Percentiles rank a stretch among this genome's conserved stretches.
Conservation (phyloP, 1,140 invertebrate genomes). For the Panulirus ornatus region DNA sequence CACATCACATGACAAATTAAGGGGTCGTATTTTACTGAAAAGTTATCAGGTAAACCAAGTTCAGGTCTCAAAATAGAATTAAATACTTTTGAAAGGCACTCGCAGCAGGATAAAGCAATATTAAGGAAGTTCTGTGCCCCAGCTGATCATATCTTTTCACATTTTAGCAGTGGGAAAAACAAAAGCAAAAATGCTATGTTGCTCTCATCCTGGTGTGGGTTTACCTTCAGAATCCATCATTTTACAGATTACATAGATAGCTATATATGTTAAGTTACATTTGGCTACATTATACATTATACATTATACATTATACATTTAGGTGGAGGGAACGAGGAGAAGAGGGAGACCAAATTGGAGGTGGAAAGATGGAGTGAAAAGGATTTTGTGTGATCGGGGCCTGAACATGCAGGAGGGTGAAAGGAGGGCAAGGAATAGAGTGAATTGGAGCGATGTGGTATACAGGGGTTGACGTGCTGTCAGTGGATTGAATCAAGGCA, state of each 20-base stretch:
- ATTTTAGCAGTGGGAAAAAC: too few species aligned
- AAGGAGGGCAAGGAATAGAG: too few species aligned
- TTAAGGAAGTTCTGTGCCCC: background rate
- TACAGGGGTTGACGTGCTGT: too few species aligned
- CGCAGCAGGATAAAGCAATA: conserved; percentile 41
- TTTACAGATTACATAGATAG: conserved; percentile 40
- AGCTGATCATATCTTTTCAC: too few species aligned
- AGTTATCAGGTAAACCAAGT: conserved; percentile 56
- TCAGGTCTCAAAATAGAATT: conserved; percentile 54
- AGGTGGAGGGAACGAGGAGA: too few species aligned
- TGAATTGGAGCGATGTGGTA: too few species aligned
- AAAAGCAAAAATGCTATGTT: background rate
- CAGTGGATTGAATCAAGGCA: too few species aligned
- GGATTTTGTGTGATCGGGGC: too few species aligned
- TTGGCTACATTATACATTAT: conserved; percentile 40
- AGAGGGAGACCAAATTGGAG: too few species aligned
- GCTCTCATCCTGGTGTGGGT: conserved; percentile 35
- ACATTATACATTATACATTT: conserved; percentile 53
- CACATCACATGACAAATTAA: conserved; percentile 6
- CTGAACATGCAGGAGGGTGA: too few species aligned
- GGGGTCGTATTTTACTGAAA: conserved; percentile 20
- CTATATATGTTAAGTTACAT: conserved; percentile 57
- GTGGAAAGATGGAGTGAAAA: too few species aligned
- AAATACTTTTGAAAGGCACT: conserved; percentile 50
- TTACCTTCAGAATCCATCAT: conserved; percentile 41